These are phyloP conservation scores for Agapornis canus DNA, from an alignment of 2,797 vertebrate genomes.

Conservation along the genomic window DNA sequence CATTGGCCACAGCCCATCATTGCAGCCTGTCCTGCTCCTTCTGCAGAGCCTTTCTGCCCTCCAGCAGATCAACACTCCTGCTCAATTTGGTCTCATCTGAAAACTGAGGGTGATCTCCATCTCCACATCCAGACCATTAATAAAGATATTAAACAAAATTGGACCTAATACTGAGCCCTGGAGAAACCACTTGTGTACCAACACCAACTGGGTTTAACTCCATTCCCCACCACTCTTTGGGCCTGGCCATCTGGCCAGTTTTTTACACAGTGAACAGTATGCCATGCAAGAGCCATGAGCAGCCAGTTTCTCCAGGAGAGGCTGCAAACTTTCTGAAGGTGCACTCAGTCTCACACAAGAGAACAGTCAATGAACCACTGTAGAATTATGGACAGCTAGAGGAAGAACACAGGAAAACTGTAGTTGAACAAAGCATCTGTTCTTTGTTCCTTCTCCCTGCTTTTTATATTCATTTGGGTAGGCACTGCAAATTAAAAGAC, in stretches of 20 bases:
- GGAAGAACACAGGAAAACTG: neutral
- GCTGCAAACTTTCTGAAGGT: neutral
- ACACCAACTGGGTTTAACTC: neutral
- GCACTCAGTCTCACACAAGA: neutral
- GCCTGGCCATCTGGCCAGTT: neutral
- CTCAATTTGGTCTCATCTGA: neutral
- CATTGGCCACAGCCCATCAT: neutral
- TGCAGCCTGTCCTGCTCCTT: neutral
- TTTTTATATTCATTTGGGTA: neutral
- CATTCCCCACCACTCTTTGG: neutral
- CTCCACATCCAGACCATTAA: neutral
- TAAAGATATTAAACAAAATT: neutral
- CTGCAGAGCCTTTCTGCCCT: neutral
- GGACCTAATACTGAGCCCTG: neutral
- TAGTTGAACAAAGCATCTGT: neutral
- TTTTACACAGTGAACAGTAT: neutral
- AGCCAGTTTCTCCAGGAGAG: neutral
- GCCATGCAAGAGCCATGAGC: neutral
- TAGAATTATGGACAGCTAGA: neutral
- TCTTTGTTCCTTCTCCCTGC: accelerated
- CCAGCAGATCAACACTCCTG: neutral
- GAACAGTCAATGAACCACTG: neutral
- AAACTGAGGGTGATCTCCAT: neutral
- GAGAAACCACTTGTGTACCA: neutral
- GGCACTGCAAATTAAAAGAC: neutral